Evolutionary conservation across 1,140 invertebrate species (phyloP).

Genomic region (Lucilia sericata): DNA sequence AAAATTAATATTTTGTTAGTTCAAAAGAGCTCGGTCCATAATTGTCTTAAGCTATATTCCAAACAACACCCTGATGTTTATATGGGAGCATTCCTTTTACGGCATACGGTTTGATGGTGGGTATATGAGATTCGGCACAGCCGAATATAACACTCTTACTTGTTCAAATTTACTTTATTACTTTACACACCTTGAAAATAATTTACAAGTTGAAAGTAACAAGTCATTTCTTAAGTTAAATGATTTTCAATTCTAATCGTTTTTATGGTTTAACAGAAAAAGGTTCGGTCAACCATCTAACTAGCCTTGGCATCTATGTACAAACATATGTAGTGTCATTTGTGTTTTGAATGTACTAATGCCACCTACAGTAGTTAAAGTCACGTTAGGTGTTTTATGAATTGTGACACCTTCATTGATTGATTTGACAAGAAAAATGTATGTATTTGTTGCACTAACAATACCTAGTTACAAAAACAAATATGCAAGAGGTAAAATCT

Average conservation of each 20-base stretch:
- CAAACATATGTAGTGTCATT: background rate
- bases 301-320: background rate
- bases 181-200: background rate
- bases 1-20: too few relatives aligned
- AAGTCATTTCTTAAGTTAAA: slow-evolving; percentile 33
- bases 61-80: too few relatives aligned
- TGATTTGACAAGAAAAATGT: background rate
- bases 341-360: background rate
- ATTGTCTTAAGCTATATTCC: too few relatives aligned
- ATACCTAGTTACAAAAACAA: too few relatives aligned
- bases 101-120: too few relatives aligned
- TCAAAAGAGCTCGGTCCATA: too few relatives aligned
- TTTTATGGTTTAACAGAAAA: background rate
- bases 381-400: slow-evolving; percentile 6
- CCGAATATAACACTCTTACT: too few relatives aligned
- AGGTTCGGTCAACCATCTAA: background rate
- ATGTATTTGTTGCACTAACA: background rate
- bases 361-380: slow-evolving; percentile 21
- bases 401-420: slow-evolving; percentile 19
- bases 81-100: too few relatives aligned
- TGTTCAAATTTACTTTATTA: background rate
- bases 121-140: too few relatives aligned
- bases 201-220: background rate
- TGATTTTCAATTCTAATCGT: background rate
- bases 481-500: background rate